Base-by-base conservation (phyloP, 2,797 vertebrate species). In the Muraenolepis orangiensis region DNA sequence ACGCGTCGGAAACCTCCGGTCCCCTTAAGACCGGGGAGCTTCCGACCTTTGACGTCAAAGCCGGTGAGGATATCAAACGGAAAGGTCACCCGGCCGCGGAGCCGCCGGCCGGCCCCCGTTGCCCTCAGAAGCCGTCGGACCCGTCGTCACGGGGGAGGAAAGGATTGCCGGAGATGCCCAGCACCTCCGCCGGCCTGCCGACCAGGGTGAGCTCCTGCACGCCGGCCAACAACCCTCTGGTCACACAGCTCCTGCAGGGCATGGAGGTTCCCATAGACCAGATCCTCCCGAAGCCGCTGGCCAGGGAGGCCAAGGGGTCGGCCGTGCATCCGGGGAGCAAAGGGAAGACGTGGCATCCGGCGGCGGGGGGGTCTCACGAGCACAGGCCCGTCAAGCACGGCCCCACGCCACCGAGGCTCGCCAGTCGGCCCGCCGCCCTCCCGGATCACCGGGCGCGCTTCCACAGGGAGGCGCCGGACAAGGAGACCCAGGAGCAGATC, bases 141-240 rank as follows among this genome's bases (percentile, higher is more conserved):
- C 0, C 26, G 46, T 87, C 46, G 18, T 40, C 36, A 7, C 80
- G 85, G 0, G 82, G 67, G 72, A 51, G 90, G 80, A 95, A 92
- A 82, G 74, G 84, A 57, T 90, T 85, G 64, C 89, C 91, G n/a
- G 57, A 61, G 57, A 23, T 26, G 57, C 57, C 57, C 23, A 26
- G 57, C 57, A 26, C 57, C 57, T 61, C 57, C n/a, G 3, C 83
- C 12, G 92, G 83, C 28, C 78, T 89, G 40, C 61, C 85, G 66
- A 73, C 84, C 76, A 94, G 93, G 77, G 77, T 76, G 7, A 92
- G 93, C 85, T 96, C 87, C 74, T 91, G 81, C 42, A 96, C 97
- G 79, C 96, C 97, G 64, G 96, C 95, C 32, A 98, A 96, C 90
- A 98, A 98, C 87, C 96, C 97, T 1, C 87, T 99, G 80, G 97